Percentiles rank a stretch among this genome's conserved stretches.
These are phyloP conservation scores for Diadegma fenestrale DNA, from an alignment of 2,888 invertebrate genomes.

Conservation along the genomic window DNA sequence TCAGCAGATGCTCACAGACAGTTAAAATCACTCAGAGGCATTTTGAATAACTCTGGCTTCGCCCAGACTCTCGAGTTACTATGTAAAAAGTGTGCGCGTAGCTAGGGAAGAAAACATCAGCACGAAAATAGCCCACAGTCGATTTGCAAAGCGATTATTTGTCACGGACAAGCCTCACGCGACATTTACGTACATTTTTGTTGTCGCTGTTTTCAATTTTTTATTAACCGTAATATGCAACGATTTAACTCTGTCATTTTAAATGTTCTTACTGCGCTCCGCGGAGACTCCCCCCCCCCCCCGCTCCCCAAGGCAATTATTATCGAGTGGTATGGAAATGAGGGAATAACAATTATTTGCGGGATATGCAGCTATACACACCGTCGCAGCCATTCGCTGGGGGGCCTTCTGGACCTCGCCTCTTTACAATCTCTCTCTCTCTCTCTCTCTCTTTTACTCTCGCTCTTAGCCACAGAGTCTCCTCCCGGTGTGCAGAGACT, in stretches of 20 bases:
- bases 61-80: background rate
- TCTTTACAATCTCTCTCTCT: constrained; percentile 6
- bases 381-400: constrained; percentile 27
- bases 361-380: constrained; percentile 28
- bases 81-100: background rate
- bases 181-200: constrained; percentile 17
- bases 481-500: constrained; percentile 62
- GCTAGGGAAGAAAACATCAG: background rate
- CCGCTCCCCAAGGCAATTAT: constrained; percentile 51
- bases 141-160: constrained; percentile 25
- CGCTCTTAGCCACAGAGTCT: constrained; percentile 27
- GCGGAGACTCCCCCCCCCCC: background rate
- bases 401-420: constrained; percentile 36
- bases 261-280: constrained; percentile 14
- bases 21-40: constrained; percentile 22
- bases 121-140: background rate
- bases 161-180: constrained; percentile 3
- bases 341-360: constrained; percentile 74
- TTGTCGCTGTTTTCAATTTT: background rate
- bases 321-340: constrained; percentile 64
- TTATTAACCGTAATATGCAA: constrained; percentile 5
- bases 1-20: background rate
- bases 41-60: constrained; percentile 14
- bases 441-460: constrained; percentile 1
- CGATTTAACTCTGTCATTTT: constrained; percentile 35